Conservation (phyloP, 2,888 invertebrate species). For the Macrosoma leucophasiata region DNA sequence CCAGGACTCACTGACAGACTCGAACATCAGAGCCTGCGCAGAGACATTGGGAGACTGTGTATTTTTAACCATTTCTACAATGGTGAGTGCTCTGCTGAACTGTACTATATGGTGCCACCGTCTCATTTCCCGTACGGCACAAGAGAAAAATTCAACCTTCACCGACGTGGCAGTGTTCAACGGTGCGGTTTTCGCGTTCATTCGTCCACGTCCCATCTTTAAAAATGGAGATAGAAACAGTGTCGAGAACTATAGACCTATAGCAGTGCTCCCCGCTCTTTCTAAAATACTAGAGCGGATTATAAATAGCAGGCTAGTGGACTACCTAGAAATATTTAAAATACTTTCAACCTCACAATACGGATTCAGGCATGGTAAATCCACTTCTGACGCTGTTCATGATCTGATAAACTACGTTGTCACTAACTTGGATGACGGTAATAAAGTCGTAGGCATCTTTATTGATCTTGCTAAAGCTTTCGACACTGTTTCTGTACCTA, state of each 20-base stretch:
- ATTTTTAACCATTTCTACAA: too few relatives aligned
- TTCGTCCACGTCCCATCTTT: constrained; percentile 14
- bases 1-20: too few relatives aligned
- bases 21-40: too few relatives aligned
- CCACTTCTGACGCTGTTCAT: constrained; percentile 10
- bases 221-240: constrained; percentile 1
- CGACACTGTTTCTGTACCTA: background rate
- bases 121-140: too few relatives aligned
- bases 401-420: constrained; percentile 7
- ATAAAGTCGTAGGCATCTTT: background rate
- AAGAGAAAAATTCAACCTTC: too few relatives aligned
- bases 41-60: too few relatives aligned
- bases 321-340: constrained; percentile 5
- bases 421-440: constrained; percentile 1
- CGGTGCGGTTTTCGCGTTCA: too few relatives aligned
- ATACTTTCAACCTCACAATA: constrained; percentile 6
- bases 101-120: too few relatives aligned
- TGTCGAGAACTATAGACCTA: constrained; percentile 9
- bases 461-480: background rate
- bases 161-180: too few relatives aligned
- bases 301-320: constrained; percentile 4
- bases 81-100: too few relatives aligned
- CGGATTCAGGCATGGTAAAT: constrained; percentile 7
- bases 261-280: constrained; percentile 3
- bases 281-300: constrained; percentile 8